phyloP scores from a whole-genome alignment of 2,797 vertebrate species.

The Ciconia nigra region DNA sequence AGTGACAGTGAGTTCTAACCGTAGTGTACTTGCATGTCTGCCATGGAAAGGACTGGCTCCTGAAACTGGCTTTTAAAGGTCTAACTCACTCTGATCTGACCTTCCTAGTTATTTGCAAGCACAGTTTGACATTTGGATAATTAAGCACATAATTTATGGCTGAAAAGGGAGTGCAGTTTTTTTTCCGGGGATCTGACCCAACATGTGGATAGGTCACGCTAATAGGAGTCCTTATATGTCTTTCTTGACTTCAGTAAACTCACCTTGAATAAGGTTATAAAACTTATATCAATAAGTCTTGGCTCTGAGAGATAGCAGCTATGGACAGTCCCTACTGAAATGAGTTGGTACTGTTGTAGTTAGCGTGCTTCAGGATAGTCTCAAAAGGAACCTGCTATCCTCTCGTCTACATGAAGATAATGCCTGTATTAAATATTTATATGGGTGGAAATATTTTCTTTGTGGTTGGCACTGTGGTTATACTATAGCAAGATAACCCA shows the following conservation, averaged over 20 bases:
- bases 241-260: neutral
- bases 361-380: neutral
- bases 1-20: neutral
- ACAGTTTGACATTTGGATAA: conserved; percentile 33
- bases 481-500: neutral
- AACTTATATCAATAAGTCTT: neutral
- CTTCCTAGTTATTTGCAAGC: conserved; percentile 26
- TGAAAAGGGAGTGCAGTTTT: neutral
- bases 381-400: neutral
- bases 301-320: neutral
- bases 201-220: neutral
- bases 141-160: conserved; percentile 38
- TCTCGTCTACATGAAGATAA: conserved; percentile 23
- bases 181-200: neutral
- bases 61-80: conserved; percentile 10
- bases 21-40: neutral
- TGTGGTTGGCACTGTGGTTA: neutral
- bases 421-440: conserved; percentile 6
- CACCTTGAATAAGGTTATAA: neutral
- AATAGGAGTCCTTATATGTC: neutral
- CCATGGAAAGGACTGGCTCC: neutral
- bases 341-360: neutral
- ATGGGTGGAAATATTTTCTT: neutral
- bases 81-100: neutral
- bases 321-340: neutral